phyloP scores from a whole-genome alignment of 2,888 invertebrate species.

The Megastigmus dorsalis region DNA sequence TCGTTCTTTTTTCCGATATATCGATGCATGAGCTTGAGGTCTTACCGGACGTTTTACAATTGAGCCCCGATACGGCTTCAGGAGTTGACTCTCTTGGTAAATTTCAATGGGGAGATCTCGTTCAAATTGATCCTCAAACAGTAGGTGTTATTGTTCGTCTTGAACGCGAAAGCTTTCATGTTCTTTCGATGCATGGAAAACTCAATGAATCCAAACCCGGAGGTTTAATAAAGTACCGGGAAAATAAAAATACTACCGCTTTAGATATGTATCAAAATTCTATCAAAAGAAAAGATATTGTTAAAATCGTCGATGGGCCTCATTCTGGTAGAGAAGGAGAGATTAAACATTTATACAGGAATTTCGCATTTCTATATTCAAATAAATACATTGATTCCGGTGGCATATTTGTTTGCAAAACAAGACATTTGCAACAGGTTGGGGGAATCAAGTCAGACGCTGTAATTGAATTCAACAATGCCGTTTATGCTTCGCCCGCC shows the following conservation, averaged over 20 bases:
- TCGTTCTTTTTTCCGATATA: slow-evolving; percentile 78
- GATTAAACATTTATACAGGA: slow-evolving; percentile 78
- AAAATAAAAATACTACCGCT: slow-evolving; percentile 76
- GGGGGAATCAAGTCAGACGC: slow-evolving; percentile 67
- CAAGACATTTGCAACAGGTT: slow-evolving; percentile 77
- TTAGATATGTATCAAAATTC: slow-evolving; percentile 78
- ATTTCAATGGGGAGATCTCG: slow-evolving; percentile 80
- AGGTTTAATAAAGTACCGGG: slow-evolving; percentile 77
- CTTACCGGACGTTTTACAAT: slow-evolving; percentile 77
- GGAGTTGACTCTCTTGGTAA: slow-evolving; percentile 80
- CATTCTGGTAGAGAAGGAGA: slow-evolving; percentile 77
- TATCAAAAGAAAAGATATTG: slow-evolving; percentile 77
- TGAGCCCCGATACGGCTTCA: slow-evolving; percentile 79
- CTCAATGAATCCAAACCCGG: slow-evolving; percentile 77
- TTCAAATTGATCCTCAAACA: slow-evolving; percentile 77
- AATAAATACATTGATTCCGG: slow-evolving; percentile 79
- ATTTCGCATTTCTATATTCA: slow-evolving; percentile 78
- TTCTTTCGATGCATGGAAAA: slow-evolving; percentile 79
- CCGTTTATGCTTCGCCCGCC: slow-evolving; percentile 77
- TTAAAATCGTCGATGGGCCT: slow-evolving; percentile 79
- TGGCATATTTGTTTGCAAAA: slow-evolving; percentile 79
- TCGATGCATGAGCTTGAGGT: slow-evolving; percentile 78
- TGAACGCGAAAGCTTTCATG: slow-evolving; percentile 79
- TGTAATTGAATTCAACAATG: slow-evolving; percentile 75
- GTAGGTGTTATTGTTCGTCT: slow-evolving; percentile 79